Evolutionary conservation across 1,140 invertebrate species (phyloP).

Genomic region (Bathynomus jamesi): DNA sequence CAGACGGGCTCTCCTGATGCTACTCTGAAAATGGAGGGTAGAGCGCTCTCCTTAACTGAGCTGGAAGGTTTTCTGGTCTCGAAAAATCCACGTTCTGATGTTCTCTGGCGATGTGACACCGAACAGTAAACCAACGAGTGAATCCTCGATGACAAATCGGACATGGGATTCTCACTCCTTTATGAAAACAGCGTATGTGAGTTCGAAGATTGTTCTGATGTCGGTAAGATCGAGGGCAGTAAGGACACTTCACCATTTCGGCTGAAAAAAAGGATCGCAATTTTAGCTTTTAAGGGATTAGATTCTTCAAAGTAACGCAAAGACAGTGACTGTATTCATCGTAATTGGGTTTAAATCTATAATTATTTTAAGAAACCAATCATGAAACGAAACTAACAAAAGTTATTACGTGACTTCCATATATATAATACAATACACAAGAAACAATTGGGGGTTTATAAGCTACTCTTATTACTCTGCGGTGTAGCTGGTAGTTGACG

Average conservation of each 20-base stretch:
- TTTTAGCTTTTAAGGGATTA: no score
- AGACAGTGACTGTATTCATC: no score
- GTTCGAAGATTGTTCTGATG: conserved; percentile 85
- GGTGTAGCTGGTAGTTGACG: background rate
- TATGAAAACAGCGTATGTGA: conserved; percentile 79
- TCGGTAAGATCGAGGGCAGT: conserved; percentile 82
- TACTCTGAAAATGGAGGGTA: conserved; percentile 8
- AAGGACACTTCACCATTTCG: conserved; percentile 82
- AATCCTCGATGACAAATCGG: conserved; percentile 82
- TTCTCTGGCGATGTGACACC: conserved; percentile 75
- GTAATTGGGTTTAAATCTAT: no score
- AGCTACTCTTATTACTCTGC: no score
- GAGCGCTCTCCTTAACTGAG: conserved; percentile 30
- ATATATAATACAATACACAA: no score
- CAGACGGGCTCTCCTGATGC: background rate
- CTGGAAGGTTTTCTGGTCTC: conserved; percentile 30
- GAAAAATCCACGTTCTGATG: conserved; percentile 47
- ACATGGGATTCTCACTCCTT: conserved; percentile 78
- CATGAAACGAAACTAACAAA: no score
- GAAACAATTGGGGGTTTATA: no score
- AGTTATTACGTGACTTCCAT: no score
- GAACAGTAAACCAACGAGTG: conserved; percentile 81
- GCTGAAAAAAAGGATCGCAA: no score
- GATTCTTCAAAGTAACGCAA: no score
- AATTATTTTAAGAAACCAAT: no score